These are phyloP conservation scores for Junco hyemalis DNA, from an alignment of 2,113 vertebrate genomes.

Conservation along the genomic window DNA sequence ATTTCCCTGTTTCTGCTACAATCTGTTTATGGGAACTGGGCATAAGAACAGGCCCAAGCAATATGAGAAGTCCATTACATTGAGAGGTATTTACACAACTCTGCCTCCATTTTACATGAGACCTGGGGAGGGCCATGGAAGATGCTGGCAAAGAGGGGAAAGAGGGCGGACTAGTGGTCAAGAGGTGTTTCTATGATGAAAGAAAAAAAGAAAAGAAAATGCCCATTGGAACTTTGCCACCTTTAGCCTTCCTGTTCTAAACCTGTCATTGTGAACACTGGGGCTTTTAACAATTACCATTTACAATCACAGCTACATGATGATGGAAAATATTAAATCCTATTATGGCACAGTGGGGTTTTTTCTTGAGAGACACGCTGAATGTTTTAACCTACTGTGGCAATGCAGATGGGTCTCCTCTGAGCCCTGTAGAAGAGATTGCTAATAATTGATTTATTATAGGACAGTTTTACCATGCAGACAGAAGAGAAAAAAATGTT, in stretches of 20 bases:
- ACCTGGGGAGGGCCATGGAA: neutral
- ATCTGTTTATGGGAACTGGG: neutral
- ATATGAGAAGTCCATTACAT: accelerated
- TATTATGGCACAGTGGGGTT: neutral
- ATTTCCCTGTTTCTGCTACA: neutral
- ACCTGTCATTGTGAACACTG: neutral
- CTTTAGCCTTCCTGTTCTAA: neutral
- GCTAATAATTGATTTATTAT: neutral
- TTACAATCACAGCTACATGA: neutral
- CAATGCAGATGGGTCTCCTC: neutral
- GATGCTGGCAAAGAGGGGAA: neutral
- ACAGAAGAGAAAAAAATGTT: neutral
- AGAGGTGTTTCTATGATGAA: neutral
- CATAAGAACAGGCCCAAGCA: neutral
- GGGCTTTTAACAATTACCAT: neutral
- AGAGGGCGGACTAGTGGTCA: neutral
- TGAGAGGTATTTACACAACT: neutral
- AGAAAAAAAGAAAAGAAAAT: neutral
- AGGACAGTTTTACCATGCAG: neutral
- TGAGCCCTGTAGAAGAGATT: neutral
- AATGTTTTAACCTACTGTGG: neutral
- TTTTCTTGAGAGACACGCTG: neutral
- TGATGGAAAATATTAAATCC: neutral
- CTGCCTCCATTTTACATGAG: neutral
- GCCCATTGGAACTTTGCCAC: neutral